Percentiles rank a stretch among this genome's conserved stretches.
phyloP scores from a whole-genome alignment of 2,113 vertebrate genomes.

The Myrmecobius fasciatus region DNA sequence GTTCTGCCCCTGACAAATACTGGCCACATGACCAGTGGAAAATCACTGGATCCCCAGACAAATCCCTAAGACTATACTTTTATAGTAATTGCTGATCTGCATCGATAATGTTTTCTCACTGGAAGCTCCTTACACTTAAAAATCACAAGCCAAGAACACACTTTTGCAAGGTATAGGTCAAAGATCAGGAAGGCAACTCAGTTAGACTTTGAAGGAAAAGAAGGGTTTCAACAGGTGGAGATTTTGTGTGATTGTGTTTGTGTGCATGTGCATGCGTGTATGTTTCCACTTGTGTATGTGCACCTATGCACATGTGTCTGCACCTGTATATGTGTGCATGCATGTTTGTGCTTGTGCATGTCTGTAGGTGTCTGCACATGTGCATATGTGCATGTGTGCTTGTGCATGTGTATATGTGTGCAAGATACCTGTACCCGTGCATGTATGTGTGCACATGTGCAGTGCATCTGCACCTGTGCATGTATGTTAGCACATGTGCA shows the following conservation, averaged over 20 bases:
- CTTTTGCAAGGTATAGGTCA: neutral
- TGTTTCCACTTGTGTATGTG: too few relatives aligned
- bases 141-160: neutral
- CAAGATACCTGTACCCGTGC: too few relatives aligned
- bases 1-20: neutral
- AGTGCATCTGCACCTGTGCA: too few relatives aligned
- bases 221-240: neutral
- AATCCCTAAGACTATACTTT: neutral
- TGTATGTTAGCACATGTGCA: neutral
- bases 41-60: neutral
- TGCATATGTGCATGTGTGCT: too few relatives aligned
- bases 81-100: neutral
- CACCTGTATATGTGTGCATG: too few relatives aligned
- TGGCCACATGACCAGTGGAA: neutral
- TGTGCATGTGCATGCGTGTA: neutral
- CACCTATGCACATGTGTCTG: too few relatives aligned
- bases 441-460: too few relatives aligned
- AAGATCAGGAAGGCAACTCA: neutral
- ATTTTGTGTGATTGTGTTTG: too few relatives aligned
- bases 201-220: neutral
- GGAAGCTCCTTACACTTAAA: neutral
- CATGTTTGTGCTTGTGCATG: too few relatives aligned
- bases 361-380: too few relatives aligned
- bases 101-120: neutral
- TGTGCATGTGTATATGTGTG: too few relatives aligned